Percentiles rank a stretch among this genome's conserved stretches.
Conservation (phyloP, 2,888 invertebrate species). For the Acleris holmiana region DNA sequence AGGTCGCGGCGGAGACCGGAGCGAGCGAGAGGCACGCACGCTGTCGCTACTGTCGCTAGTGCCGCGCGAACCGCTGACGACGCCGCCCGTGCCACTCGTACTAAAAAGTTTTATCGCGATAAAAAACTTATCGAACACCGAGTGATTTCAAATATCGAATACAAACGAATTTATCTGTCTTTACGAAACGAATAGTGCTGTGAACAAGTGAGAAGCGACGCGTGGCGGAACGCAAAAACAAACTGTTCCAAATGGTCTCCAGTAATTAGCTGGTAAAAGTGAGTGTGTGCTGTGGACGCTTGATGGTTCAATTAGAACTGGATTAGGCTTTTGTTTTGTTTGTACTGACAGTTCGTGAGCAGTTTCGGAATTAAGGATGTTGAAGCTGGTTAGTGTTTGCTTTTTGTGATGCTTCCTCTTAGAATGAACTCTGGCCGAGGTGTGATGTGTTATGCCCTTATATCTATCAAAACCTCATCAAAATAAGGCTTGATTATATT, state of each 20-base stretch:
- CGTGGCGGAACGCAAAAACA: constrained; percentile 74
- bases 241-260: constrained; percentile 74
- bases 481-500: not conserved
- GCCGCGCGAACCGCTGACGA: constrained; percentile 70
- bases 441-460: constrained; percentile 11
- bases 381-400: constrained; percentile 74
- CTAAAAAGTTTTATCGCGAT: constrained; percentile 53
- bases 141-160: constrained; percentile 58
- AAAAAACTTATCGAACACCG: constrained; percentile 57
- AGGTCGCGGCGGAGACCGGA: constrained; percentile 59
- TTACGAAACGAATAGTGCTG: constrained; percentile 64
- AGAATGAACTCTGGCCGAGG: not conserved
- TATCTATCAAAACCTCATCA: not conserved
- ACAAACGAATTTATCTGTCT: constrained; percentile 56
- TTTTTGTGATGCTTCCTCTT: constrained; percentile 50
- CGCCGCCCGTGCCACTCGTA: constrained; percentile 52
- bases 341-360: constrained; percentile 54
- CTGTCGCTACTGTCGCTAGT: too few relatives aligned
- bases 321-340: constrained; percentile 62
- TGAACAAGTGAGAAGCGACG: constrained; percentile 68
- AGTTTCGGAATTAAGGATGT: constrained; percentile 66
- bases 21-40: constrained; percentile 63
- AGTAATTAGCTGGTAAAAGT: constrained; percentile 81
- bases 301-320: constrained; percentile 75
- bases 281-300: constrained; percentile 78